Evolutionary conservation across 1,140 invertebrate genomes (phyloP).

Genomic region (Cyrtorhinus lividipennis): DNA sequence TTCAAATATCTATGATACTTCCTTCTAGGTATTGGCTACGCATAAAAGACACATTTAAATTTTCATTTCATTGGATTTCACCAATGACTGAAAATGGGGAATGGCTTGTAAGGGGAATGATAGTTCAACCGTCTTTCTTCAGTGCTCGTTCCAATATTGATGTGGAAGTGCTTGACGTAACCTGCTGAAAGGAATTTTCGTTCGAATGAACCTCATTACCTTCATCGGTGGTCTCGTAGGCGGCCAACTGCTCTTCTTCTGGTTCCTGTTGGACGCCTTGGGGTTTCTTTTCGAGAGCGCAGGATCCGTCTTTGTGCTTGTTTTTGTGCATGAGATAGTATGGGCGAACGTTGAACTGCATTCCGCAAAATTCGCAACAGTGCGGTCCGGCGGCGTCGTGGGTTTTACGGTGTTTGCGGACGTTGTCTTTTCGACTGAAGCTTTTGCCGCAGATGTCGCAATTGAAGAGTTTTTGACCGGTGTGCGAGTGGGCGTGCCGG

Average conservation of each 20-base stretch:
- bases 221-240: not conserved
- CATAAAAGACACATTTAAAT: no score
- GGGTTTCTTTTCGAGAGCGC: not conserved
- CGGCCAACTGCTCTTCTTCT: not conserved
- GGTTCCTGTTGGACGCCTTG: not conserved
- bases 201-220: not conserved
- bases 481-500: constrained; percentile 56
- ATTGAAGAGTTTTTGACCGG: constrained; percentile 53
- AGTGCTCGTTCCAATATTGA: not conserved
- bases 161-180: not conserved
- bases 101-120: no score
- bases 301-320: constrained; percentile 34
- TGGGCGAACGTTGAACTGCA: constrained; percentile 53
- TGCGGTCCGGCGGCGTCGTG: constrained; percentile 51
- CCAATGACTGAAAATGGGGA: no score
- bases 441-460: constrained; percentile 62
- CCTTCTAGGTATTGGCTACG: no score
- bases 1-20: no score
- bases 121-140: not conserved
- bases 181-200: not conserved
- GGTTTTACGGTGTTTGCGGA: constrained; percentile 52
- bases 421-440: constrained; percentile 60
- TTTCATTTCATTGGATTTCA: no score
- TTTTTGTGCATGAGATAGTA: constrained; percentile 47
- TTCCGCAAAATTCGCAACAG: constrained; percentile 54